These are phyloP conservation scores for Ctenicera cuprea DNA, from an alignment of 2,888 invertebrate species.

Conservation along the genomic window DNA sequence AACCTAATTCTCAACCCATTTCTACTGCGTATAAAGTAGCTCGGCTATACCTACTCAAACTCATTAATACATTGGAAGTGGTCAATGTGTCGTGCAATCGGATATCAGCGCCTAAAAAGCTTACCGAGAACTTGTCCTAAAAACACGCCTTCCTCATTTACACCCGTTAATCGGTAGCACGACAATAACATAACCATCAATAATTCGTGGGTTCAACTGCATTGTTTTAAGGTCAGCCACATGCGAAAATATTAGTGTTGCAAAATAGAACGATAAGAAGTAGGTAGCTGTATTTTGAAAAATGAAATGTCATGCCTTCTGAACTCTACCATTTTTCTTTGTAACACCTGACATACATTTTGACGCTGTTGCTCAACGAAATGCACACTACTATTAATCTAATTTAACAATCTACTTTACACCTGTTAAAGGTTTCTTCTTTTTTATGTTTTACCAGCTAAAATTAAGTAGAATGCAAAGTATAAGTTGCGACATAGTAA, in stretches of 20 bases:
- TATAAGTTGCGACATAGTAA: neutral
- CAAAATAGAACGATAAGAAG: slow-evolving; percentile 31
- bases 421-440: slow-evolving; percentile 18
- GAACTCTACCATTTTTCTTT: slow-evolving; percentile 26
- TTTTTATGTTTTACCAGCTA: neutral
- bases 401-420: slow-evolving; percentile 24
- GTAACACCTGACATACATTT: slow-evolving; percentile 32
- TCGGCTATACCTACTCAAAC: neutral
- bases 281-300: slow-evolving; percentile 33
- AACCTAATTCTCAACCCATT: neutral
- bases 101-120: slow-evolving; percentile 1
- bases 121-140: slow-evolving; percentile 34
- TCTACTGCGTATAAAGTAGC: neutral
- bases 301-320: slow-evolving; percentile 24
- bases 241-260: slow-evolving; percentile 28
- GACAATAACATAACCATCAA: slow-evolving; percentile 35
- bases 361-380: slow-evolving; percentile 12
- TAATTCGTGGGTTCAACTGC: slow-evolving; percentile 45
- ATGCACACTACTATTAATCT: slow-evolving; percentile 17
- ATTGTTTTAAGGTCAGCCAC: slow-evolving; percentile 42
- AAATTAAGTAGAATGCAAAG: neutral
- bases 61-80: neutral
- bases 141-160: slow-evolving; percentile 45
- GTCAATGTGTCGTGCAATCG: neutral
- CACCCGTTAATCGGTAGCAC: slow-evolving; percentile 43